Conservation (phyloP, 2,888 invertebrate genomes). For the Griposia aprilina region DNA sequence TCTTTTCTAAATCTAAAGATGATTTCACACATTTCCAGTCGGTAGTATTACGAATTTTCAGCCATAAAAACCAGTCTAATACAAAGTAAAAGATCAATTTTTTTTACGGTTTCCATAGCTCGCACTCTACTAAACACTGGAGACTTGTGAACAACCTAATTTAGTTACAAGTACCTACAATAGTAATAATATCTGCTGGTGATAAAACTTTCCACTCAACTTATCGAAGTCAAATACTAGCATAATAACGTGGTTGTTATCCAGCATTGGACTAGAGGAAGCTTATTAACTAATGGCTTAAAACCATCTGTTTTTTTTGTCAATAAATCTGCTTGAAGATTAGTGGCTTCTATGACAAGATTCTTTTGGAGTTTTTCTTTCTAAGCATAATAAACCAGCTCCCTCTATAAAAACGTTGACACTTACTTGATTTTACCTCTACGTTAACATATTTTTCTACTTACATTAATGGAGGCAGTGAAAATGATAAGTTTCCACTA, state of each 20-base stretch:
- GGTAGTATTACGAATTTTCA: not conserved
- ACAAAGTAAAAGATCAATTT: not conserved
- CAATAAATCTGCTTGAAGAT: not conserved
- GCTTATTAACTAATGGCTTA: not conserved
- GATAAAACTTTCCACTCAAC: not conserved
- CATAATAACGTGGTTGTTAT: not conserved
- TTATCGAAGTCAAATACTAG: not conserved
- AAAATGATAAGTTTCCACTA: not conserved
- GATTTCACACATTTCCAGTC: not conserved
- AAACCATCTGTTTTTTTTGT: not conserved
- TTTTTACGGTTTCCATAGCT: not conserved
- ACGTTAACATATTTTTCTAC: slow-evolving; percentile 4
- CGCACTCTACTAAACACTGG: not conserved
- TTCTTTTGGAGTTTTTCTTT: not conserved
- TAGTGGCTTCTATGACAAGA: not conserved
- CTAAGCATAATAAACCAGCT: not conserved
- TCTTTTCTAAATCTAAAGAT: not conserved
- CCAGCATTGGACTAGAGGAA: not conserved
- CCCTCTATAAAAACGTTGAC: not conserved
- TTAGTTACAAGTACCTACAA: not conserved
- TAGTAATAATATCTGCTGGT: slow-evolving; percentile 1
- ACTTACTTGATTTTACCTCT: not conserved
- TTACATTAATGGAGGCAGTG: slow-evolving; percentile 10
- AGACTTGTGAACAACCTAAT: not conserved
- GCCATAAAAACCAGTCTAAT: too few species aligned